A percentile compares a stretch with the other conserved stretches of the same genome.
phyloP scores from a whole-genome alignment of 2,888 invertebrate genomes.

The Tridacna gigas region DNA sequence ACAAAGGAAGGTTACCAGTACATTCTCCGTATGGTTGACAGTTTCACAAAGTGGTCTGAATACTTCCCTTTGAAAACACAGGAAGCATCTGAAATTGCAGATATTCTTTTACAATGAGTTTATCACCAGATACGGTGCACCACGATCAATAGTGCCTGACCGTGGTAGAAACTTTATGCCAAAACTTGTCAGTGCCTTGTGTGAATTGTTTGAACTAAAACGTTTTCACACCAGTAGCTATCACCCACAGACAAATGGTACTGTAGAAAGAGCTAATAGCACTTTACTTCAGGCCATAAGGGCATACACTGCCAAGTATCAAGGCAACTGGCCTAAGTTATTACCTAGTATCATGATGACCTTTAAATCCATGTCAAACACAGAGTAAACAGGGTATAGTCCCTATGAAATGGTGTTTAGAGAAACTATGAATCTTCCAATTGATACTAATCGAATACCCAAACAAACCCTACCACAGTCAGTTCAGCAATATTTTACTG shows the following conservation, averaged over 20 bases:
- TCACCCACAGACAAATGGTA: slow-evolving; percentile 59
- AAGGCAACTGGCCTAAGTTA: slow-evolving; percentile 41
- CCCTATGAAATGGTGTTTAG: slow-evolving; percentile 30
- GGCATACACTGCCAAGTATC: slow-evolving; percentile 44
- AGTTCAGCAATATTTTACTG: too few species aligned
- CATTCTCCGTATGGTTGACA: slow-evolving; percentile 49
- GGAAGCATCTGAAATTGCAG: too few species aligned
- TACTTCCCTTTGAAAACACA: too few species aligned
- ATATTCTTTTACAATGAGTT: slow-evolving; percentile 51
- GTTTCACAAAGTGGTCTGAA: too few species aligned
- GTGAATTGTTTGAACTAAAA: too few species aligned
- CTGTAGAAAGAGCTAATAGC: too few species aligned
- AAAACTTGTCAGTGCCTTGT: too few species aligned
- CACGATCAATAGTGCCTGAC: slow-evolving; percentile 45
- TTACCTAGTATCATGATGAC: slow-evolving; percentile 40
- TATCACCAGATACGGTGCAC: slow-evolving; percentile 58
- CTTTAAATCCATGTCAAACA: slow-evolving; percentile 3
- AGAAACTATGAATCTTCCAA: slow-evolving; percentile 26
- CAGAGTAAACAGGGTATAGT: slow-evolving; percentile 2
- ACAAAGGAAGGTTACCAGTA: too few species aligned
- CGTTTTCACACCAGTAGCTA: slow-evolving; percentile 50
- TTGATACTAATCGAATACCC: slow-evolving; percentile 36
- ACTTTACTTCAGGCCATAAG: slow-evolving; percentile 44
- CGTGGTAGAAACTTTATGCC: too few species aligned
- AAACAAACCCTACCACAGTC: too few species aligned